phyloP scores from a whole-genome alignment of 2,888 invertebrate genomes.

The Zhuqinia jingwanae region DNA sequence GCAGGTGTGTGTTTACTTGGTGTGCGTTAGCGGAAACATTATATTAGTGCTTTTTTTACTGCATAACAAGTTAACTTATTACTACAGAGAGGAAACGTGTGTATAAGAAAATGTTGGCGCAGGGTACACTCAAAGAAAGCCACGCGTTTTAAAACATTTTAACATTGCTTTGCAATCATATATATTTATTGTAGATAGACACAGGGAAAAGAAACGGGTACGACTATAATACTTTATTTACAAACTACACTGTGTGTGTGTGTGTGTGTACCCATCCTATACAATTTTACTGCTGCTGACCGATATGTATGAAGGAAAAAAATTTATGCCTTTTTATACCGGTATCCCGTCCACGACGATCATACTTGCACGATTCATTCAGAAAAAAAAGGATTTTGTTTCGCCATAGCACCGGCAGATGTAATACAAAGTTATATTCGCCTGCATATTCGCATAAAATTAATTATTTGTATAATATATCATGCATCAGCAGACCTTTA shows the following conservation, averaged over 20 bases:
- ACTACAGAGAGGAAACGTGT: no score
- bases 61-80: no score
- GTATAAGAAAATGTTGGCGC: no score
- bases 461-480: conserved; percentile 4
- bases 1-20: conserved; percentile 41
- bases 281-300: conserved; percentile 30
- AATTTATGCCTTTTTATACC: neutral
- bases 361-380: conserved; percentile 55
- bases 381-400: conserved; percentile 48
- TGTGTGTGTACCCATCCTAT: no score
- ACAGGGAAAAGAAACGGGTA: no score
- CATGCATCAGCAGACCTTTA: neutral
- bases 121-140: no score
- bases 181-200: no score
- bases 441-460: neutral
- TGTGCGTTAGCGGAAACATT: conserved; percentile 67
- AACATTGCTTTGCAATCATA: no score
- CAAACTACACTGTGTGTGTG: no score
- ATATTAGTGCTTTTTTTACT: conserved; percentile 37
- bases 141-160: no score
- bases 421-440: neutral
- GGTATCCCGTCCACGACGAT: neutral
- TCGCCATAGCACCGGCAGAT: conserved; percentile 6
- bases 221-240: no score
- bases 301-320: conserved; percentile 15